phyloP scores from a whole-genome alignment of 2,888 invertebrate genomes.

The Microplitis manilae region DNA sequence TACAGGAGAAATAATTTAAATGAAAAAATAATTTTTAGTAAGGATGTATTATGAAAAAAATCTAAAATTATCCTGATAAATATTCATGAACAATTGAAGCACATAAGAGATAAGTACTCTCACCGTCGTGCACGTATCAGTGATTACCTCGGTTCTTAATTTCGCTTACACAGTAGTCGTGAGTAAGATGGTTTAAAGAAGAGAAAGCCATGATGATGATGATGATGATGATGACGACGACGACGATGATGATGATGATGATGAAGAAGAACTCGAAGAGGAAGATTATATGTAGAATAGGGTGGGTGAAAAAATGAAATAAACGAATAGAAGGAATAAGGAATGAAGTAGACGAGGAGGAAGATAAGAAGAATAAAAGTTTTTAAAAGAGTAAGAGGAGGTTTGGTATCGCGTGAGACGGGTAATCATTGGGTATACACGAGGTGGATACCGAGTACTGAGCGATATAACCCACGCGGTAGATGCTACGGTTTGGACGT shows the following conservation, averaged over 20 bases:
- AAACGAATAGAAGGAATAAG: slow-evolving; percentile 41
- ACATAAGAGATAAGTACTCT: slow-evolving; percentile 13
- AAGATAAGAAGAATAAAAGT: slow-evolving; percentile 21
- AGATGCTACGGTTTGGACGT: slow-evolving; percentile 28
- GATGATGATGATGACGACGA: not conserved
- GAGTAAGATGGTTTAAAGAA: slow-evolving; percentile 10
- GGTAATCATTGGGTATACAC: slow-evolving; percentile 48
- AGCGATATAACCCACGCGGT: slow-evolving; percentile 41
- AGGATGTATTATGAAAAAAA: not conserved
- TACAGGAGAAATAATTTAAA: not conserved
- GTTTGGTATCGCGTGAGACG: slow-evolving; percentile 49
- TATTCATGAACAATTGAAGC: slow-evolving; percentile 34
- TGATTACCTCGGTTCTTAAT: slow-evolving; percentile 36
- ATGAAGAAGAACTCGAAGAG: not conserved
- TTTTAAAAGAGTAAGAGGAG: slow-evolving; percentile 37
- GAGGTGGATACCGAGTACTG: slow-evolving; percentile 29
- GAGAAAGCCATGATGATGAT: slow-evolving; percentile 13
- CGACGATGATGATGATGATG: slow-evolving; percentile 7
- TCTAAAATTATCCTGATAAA: slow-evolving; percentile 25
- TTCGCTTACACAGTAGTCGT: slow-evolving; percentile 32
- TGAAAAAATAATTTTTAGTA: not conserved
- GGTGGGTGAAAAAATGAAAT: slow-evolving; percentile 8
- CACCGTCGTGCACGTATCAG: slow-evolving; percentile 10
- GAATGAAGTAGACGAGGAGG: slow-evolving; percentile 22
- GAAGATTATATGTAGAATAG: not conserved